Evolutionary conservation across 2,888 invertebrate species (phyloP), one percentile per base, ranked within the genome.

Genomic region (Cheilosia pagana): DNA sequence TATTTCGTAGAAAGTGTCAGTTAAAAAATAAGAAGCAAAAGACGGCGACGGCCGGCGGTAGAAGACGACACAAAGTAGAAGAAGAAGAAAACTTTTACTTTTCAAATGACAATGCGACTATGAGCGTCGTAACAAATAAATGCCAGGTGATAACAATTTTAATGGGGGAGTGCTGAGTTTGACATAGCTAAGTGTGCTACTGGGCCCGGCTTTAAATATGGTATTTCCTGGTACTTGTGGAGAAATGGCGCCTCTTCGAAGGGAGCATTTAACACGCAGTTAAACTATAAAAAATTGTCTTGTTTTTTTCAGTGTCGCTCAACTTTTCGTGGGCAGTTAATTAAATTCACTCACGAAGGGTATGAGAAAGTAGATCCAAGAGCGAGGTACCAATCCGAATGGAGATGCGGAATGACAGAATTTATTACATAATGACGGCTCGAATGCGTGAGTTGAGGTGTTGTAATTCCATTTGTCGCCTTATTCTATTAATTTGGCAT

Each of bases 1-100:
- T 77, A 77, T 76, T 77, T 82, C 41, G 77, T 82, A 82, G 81
- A 82, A 82, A 82, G 81, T 82, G 81, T 82, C 65, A 52, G 70
- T 45, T 59, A 19, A 74, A n/a, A 63, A 71, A 39, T 16, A 50
- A 67, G 28, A 60, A 59, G 31, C 16, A 16, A 3, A 35, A 50
- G 21, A 63, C 48, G 43, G 31, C 16, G 45, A 62, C 7, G n/a
- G 45, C 8, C 8, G 60, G 5, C 14, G 60, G 60, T 31, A 60
- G 25, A 21, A 48, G 63, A 35, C 16, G 60, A 16, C 25, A 28
- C 48, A 45, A 19, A 28, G 48, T 28, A 43, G 19, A 70, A 43
- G 43, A 50, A 70, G 68, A 63, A 63, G 50, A 52, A 81, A 81
- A 81, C 76, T 76, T 81, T 81, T 81, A 76, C 76, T 76, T 81